Base-by-base conservation (phyloP, 2,888 invertebrate species). In the Maniola hyperantus region DNA sequence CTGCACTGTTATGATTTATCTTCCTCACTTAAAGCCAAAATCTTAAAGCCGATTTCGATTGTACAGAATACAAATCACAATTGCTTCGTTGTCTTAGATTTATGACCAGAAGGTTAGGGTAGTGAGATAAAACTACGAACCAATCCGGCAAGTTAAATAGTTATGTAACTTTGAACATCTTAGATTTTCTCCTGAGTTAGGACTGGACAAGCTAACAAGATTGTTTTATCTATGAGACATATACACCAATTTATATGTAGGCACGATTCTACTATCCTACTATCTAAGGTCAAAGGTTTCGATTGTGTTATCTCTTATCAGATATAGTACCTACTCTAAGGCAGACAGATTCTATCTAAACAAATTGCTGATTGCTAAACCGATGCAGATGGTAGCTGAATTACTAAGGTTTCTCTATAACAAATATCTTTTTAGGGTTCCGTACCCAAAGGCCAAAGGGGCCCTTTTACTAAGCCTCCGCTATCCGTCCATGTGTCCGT, bases 51-150 rank as follows among this genome's bases (percentile, higher is more conserved):
- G 61, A 61, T 61, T 50, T n/a, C 61, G 51, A 61, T 61, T 11
- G 8, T 51, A 20, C 15, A 48, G 18, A 48, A 5, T 51, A 20
- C 15, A 48, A 48, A 48, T 51, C 36, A 50, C 61, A 61, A 61
- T 61, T 18, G 34, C 39, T 7, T 7, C 20, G 36, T 13, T n/a
- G 59, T 20, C 34, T 18, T 60, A 72, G 71, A 75, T 75, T 75
- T 75, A 75, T 64, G 71, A 69, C 57, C 20, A 55, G 18, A 55
- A 72, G 64, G 70, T 72, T 62, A 63, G 66, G 62, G 68, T 13
- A 61, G 42, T 64, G 46, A 68, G 68, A 71, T 67, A 68, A 63
- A 64, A 71, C 68, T 71, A 57, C 36, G 39, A 70, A 65, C 68
- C 61, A 74, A 69, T 69, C 63, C 64, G 55, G 46, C 48, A 71